A percentile compares a stretch with the other conserved stretches of the same genome.
Evolutionary conservation across 2,888 invertebrate genomes (phyloP).

Genomic region (Hypomecis atomaria): DNA sequence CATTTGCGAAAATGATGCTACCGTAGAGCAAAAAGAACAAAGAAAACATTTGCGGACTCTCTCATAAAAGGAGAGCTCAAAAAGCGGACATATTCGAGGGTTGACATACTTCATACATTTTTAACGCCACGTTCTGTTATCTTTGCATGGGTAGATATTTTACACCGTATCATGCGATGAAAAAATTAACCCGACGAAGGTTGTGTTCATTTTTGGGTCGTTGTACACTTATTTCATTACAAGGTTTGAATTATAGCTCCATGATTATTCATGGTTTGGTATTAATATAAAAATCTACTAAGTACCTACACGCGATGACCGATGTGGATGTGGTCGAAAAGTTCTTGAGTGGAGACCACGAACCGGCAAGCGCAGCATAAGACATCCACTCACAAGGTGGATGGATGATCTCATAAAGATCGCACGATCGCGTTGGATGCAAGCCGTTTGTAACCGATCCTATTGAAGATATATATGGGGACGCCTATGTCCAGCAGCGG

Average conservation of each 20-base stretch:
- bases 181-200: background rate
- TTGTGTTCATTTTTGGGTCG: background rate
- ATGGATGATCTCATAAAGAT: too few relatives aligned
- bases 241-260: background rate
- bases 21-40: constrained; percentile 33
- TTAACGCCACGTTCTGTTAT: constrained; percentile 33
- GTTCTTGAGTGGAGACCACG: too few relatives aligned
- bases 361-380: too few relatives aligned
- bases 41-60: constrained; percentile 32
- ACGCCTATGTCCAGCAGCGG: too few relatives aligned
- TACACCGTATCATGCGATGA: constrained; percentile 7
- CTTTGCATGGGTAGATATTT: constrained; percentile 20
- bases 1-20: constrained; percentile 21
- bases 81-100: constrained; percentile 31
- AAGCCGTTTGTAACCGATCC: too few relatives aligned
- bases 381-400: too few relatives aligned
- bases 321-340: too few relatives aligned
- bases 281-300: too few relatives aligned
- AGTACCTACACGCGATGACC: too few relatives aligned
- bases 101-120: constrained; percentile 32
- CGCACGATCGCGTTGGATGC: too few relatives aligned
- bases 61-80: constrained; percentile 33
- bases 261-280: background rate
- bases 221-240: too few relatives aligned
- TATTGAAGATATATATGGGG: too few relatives aligned